Percentiles rank a stretch among this genome's conserved stretches.
Evolutionary conservation across 2,113 vertebrate genomes (phyloP).

Genomic region (Cyphomyrus plagiostoma): DNA sequence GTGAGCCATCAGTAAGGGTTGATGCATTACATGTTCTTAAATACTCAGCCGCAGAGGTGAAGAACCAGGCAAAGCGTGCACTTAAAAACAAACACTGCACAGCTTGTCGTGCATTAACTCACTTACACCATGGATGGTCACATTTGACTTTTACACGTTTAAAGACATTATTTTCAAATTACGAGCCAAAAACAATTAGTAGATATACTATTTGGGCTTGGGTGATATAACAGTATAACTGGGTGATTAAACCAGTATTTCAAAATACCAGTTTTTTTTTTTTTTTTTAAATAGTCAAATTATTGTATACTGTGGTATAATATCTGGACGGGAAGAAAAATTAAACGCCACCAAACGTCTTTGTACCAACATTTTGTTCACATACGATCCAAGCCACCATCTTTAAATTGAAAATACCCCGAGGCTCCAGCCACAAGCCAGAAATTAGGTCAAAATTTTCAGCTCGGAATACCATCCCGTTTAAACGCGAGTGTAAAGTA

Average conservation of each 20-base stretch:
- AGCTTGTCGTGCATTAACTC: background rate
- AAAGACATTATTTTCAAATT: background rate
- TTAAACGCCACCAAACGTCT: background rate
- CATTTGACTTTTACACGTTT: background rate
- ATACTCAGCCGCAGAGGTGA: background rate
- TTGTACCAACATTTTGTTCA: background rate
- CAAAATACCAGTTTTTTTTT: background rate
- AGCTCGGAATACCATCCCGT: background rate
- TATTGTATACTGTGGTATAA: background rate
- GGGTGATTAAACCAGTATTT: background rate
- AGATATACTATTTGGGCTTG: background rate
- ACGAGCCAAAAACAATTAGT: background rate
- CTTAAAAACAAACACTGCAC: background rate
- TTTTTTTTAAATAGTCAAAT: background rate
- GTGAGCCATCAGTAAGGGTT: background rate
- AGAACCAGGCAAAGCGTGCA: background rate
- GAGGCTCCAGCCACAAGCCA: background rate
- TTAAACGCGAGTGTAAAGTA: background rate
- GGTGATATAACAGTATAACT: background rate
- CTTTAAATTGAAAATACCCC: background rate
- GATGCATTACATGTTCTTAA: background rate
- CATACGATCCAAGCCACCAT: background rate
- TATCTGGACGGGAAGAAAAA: background rate
- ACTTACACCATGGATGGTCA: background rate
- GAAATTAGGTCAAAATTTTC: background rate